Evolutionary conservation across 2,113 vertebrate genomes (phyloP), one percentile per base, ranked within the genome.

Genomic region (Pandion haliaetus): DNA sequence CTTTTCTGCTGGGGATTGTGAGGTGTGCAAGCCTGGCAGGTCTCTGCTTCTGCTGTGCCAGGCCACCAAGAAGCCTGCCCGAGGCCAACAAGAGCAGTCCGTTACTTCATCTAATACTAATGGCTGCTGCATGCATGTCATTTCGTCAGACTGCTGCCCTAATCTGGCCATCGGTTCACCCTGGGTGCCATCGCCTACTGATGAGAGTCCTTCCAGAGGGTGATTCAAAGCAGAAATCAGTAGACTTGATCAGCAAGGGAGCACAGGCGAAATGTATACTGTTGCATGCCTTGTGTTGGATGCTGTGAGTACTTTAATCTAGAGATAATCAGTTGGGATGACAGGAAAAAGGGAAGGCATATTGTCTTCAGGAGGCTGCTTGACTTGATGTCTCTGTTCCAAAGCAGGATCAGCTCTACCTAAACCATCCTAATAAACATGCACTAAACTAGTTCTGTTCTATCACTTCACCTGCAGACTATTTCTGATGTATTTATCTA

Each of bases 231-330:
- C 34, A 74, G 50, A 31, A 42, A n/a, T 21, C 19, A 13, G 49
- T 3, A 11, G 17, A 20, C 3, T 19, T 63, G n/a, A 31, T 34
- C 63, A 72, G 36, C 29, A 54, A 28, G 31, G n/a, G 19, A 71
- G 19, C 15, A 8, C 0, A 81, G 52, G 45, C 3, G 2, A 62
- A 17, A 14, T 32, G 10, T 1, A 59, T 32, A 7, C 40, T 50
- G 26, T 15, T 54, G 6, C 38, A 34, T 49, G n/a, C 32, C 40
- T 54, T 45, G 32, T 26, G 31, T 15, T 86, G 52, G 14, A 8
- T 92, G 58, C 42, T 86, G 42, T n/a, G 52, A 57, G 26, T 18
- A 26, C 12, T 81, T 45, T n/a, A 62, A 18, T 45, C 29, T 40
- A 66, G 78, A 52, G 36, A 61, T 26, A 36, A 40, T 31, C 0